Evolutionary conservation across 2,888 invertebrate species (phyloP), one percentile per base, ranked within the genome.

Genomic region (Caenorhabditis afra): DNA sequence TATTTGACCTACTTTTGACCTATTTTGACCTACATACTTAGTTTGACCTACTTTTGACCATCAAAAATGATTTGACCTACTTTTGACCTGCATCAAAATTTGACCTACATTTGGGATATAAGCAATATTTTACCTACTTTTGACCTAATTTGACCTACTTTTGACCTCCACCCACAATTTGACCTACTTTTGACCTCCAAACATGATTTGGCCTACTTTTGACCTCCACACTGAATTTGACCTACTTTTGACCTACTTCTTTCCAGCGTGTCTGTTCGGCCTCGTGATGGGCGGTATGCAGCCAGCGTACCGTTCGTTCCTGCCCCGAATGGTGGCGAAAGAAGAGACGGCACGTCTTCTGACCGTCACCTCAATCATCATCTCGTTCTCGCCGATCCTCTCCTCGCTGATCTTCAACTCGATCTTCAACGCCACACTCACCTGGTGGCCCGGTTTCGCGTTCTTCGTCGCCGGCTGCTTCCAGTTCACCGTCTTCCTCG

Each of bases 251-350:
- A 29, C 29, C 29, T 29, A 29, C 29, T 5, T 29, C 18, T 14
- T 82, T 87, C 73, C 66, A 88, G 88, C 87, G 12, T 79, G 81
- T 12, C 53, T 55, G 0, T 79, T 88, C 3, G 70, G 82, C 7
- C 37, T 88, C n/a, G 52, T 88, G 14, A 71, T 61, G 50, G 87
- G 87, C 3, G 87, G 75, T 7, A 84, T 88, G 71, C 67, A 82
- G 16, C 87, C 88, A 1, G 88, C 87, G 10, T 88, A 85, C 55
- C 81, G 88, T 1, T 85, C 87, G 8, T 83, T 88, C 59, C 71
- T 88, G 14, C 87, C 88, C 0, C 66, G 88, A 75, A 86, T 88
- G 86, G 88, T 89, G n/a, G 81, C 86, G 4, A 86, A 88, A 52
- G 86, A 88, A 61, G 85, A 88, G 55, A 88, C 88, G 0, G 88